Conservation (phyloP, 1,140 invertebrate species). For the Stenopsyche tienmushanensis region DNA sequence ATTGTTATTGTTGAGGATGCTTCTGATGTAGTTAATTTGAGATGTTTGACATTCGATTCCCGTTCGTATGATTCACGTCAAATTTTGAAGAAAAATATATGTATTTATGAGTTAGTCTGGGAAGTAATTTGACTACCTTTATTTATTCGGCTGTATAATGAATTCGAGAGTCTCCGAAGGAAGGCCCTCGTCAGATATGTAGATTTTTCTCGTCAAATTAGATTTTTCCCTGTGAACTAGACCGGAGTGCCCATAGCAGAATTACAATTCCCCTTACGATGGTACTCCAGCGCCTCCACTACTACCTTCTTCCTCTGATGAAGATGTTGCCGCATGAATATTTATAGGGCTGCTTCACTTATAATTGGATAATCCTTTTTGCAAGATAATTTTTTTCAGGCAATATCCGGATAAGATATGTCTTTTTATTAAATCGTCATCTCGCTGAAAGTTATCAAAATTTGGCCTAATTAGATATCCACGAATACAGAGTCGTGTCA, state of each 20-base stretch:
- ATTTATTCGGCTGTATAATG: conserved; percentile 7
- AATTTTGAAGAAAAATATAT: too few species aligned
- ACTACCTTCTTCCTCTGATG: conserved; percentile 5
- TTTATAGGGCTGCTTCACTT: conserved; percentile 22
- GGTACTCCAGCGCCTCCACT: neutral
- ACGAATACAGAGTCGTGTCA: too few species aligned
- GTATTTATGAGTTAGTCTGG: neutral
- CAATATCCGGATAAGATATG: neutral
- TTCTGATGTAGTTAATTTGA: too few species aligned
- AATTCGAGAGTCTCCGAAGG: conserved; percentile 4
- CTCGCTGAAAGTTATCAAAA: too few species aligned
- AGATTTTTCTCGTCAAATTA: conserved; percentile 33
- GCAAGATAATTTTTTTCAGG: conserved; percentile 17
- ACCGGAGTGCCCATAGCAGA: neutral
- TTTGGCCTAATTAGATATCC: too few species aligned
- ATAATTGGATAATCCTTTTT: conserved; percentile 32
- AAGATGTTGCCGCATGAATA: conserved; percentile 28
- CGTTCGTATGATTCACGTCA: too few species aligned
- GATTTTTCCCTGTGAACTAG: conserved; percentile 28
- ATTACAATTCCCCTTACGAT: conserved; percentile 23
- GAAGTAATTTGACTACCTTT: neutral
- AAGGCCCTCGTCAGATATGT: conserved; percentile 26
- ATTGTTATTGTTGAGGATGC: too few species aligned
- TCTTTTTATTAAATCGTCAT: too few species aligned
- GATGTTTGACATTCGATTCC: too few species aligned